Base-by-base conservation (phyloP, 1,140 invertebrate genomes). In the Diorhabda sublineata region DNA sequence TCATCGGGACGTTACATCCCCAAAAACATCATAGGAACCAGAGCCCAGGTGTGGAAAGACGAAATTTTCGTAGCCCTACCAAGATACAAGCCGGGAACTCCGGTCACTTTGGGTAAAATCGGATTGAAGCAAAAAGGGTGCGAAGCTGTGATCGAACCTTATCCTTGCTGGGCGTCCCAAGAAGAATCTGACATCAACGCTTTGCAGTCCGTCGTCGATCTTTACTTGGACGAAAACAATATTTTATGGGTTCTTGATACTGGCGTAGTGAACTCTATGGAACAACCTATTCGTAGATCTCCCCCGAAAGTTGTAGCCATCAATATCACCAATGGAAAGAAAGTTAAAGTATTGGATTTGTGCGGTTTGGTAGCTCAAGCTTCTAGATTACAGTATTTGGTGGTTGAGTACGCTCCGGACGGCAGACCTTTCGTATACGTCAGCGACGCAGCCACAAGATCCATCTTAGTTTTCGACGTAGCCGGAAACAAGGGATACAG, bases 391-490 rank as follows among this genome's bases (percentile, higher is more conserved):
- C 87, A 89, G 69, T 87, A 87, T 73, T 68, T 89, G 5, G 82
- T 84, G 8, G 83, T 87, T n/a, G 87, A 89, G 59, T 87, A 87
- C 71, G 77, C 77, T 9, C 71, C 76, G 0, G 83, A 87, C 67
- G 85, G 83, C 2, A 78, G 82, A 0, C 79, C 80, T 5, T 87
- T 84, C 68, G 77, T 87, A 7, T 89, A 89, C 72, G 82, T 90
- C 2, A 85, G 84, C 42, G 89, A 90, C 79, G 87, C 87, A 2
- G 86, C 85, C 2, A 83, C 84, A 8, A 78, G 86, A 11, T 84
- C 88, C 0, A 86, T 90, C 42, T 78, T 90, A 6, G 88, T 89
- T 0, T 89, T 85, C 69, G 87, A 90, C 72, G 83, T 89, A 2
- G 82, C 81, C 41, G 83, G 81, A 3, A 82, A 82, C 72, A 83